Base-by-base conservation (phyloP, 1,140 invertebrate species). In the Ridgeia piscesae region DNA sequence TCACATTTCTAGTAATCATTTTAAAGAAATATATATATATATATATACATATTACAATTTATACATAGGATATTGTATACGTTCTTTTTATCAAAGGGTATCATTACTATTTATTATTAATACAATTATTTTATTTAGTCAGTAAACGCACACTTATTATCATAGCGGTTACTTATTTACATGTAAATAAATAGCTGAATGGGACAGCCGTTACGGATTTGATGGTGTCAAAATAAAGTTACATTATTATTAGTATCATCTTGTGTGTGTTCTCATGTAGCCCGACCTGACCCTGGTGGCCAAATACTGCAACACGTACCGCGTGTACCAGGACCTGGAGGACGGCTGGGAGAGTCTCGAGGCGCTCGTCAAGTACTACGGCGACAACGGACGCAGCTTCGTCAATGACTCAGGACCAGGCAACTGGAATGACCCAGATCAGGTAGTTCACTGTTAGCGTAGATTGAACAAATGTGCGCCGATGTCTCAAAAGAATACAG, bases 351-450 rank as follows among this genome's bases (percentile, higher is more conserved):
- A 97, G 1, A 98, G 98, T 95, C 97, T 99, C 91, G 97, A 98
- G 95, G 97, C 97, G 94, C 99, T 99, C 93, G 98, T 99, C 95
- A 98, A 99, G 96, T 99, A 98, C 95, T 99, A 98, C 95, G 98
- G 98, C 89, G 98, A 98, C 95, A 98, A 99, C 96, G 98, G 99
- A 96, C 33, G 91, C 95, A 96, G 96, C 9, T 98, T 99, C 93
- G 98, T 98, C 35, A 97, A 98, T n/a, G 98, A 98, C 95, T 98
- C 98, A 58, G 98, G 98, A 11, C 98, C 98, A 4, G 98, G 98
- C 27, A 98, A 98, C 94, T 99, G 98, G 98, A 99, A 99, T 95
- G 98, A 99, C 96, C 98, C 98, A 27, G 98, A 99, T 94, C 99
- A 99, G 98, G 98, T 98, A 95, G 94, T 33, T n/a, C n/a, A n/a